A percentile compares a stretch with the other conserved stretches of the same genome.
Evolutionary conservation across 2,113 vertebrate genomes (phyloP).

Genomic region (Talpa occidentalis): DNA sequence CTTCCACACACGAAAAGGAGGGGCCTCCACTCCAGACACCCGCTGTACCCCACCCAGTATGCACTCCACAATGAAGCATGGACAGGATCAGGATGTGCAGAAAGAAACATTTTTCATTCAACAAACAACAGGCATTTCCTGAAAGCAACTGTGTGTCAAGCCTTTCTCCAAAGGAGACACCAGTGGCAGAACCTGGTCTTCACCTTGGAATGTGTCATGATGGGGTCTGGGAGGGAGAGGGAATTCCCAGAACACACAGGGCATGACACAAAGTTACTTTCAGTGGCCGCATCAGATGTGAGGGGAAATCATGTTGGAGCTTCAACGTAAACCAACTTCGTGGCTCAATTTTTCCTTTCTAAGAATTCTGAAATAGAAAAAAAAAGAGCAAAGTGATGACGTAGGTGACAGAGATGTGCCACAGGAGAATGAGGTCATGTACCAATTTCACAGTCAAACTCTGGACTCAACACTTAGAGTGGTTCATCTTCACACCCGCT

Average conservation of each 20-base stretch:
- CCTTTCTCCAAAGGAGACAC: no score
- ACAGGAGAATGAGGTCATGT: no score
- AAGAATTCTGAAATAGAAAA: not conserved
- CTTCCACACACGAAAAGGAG: no score
- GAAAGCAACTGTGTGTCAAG: not conserved
- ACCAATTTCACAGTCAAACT: not conserved
- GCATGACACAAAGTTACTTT: not conserved
- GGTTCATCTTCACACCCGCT: not conserved
- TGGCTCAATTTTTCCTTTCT: not conserved
- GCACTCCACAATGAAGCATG: not conserved
- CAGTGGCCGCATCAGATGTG: not conserved
- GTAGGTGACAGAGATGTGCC: not conserved
- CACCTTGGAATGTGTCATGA: no score
- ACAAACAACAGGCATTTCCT: not conserved
- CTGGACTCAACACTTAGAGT: not conserved
- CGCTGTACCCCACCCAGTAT: no score
- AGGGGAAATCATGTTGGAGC: constrained; percentile 5
- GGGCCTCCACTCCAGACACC: no score
- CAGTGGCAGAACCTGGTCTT: no score
- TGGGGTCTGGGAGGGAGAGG: no score
- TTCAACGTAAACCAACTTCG: not conserved
- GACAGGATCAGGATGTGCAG: not conserved
- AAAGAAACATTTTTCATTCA: constrained; percentile 24
- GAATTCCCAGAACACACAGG: not conserved
- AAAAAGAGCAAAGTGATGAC: not conserved